Evolutionary conservation across 2,113 vertebrate genomes (phyloP), one percentile per base, ranked within the genome.

Genomic region (Ophthalmotilapia sp.): DNA sequence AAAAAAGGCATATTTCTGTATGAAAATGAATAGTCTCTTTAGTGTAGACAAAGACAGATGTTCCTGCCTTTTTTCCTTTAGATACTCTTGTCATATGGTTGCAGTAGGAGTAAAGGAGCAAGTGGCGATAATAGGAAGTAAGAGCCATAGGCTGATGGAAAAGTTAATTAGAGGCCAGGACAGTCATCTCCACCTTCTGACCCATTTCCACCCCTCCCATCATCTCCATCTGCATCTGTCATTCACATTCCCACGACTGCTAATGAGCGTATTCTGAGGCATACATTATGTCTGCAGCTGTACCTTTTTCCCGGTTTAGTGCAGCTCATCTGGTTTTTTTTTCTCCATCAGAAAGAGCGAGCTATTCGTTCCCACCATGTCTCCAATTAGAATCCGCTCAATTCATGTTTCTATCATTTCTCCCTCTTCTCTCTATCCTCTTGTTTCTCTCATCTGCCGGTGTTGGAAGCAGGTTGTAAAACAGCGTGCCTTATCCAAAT

Each of bases 131-230:
- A 65, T 82, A 23, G 87, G 84, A 89, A 62, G 83, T 58, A 58
- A 65, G 83, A 86, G 58, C 82, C 77, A 83, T 51, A 56, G 79
- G 79, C 85, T 89, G 87, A 82, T 89, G 85, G 83, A 94, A 86
- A 89, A 92, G 91, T 91, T 96, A 93, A 95, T 96, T 95, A 93
- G 94, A 90, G 88, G 80, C 65, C 83, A 94, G 88, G 86, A 87
- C 87, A 91, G 82, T 79, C 86, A 88, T 87, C 84, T 87, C 90
- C 90, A 92, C 87, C 88, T 84, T 86, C 88, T 93, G 85, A 92
- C 92, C 94, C 62, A 91, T 47, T 86, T 89, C 89, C 33, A 49
- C 82, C 81, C 70, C 62, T 84, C 83, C 84, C 85, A 79, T 84
- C 79, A 31, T 29, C 45, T 79, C 45, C 55, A 81, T 79, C 82